These are phyloP conservation scores for Blastobasis adustella DNA, from an alignment of 2,888 invertebrate genomes.

Conservation along the genomic window DNA sequence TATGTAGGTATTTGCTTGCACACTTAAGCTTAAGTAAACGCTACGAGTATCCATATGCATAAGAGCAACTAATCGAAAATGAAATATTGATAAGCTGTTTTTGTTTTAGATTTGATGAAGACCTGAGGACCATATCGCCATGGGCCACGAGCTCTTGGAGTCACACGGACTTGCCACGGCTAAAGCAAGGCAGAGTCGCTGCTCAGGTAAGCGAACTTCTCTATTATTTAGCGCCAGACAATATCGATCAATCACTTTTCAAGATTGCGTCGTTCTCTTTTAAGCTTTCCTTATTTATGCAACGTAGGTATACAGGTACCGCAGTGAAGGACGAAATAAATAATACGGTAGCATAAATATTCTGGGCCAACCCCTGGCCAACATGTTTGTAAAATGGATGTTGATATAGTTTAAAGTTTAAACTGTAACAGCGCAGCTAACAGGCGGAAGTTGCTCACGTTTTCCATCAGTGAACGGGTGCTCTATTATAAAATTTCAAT, in stretches of 20 bases:
- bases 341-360: too few species aligned
- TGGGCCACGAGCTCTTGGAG: slow-evolving; percentile 86
- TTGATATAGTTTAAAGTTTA: too few species aligned
- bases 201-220: slow-evolving; percentile 74
- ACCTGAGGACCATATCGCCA: slow-evolving; percentile 80
- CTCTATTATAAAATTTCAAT: slow-evolving; percentile 7
- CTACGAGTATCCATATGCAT: too few species aligned
- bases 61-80: too few species aligned
- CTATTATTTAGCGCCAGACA: not conserved
- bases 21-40: too few species aligned
- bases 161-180: slow-evolving; percentile 83
- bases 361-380: too few species aligned
- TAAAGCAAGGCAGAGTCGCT: slow-evolving; percentile 84
- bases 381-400: too few species aligned
- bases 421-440: not conserved
- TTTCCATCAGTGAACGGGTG: slow-evolving; percentile 19
- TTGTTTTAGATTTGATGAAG: slow-evolving; percentile 73
- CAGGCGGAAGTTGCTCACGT: slow-evolving; percentile 21
- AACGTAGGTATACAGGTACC: too few species aligned
- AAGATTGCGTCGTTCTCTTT: not conserved
- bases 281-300: too few species aligned
- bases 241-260: not conserved
- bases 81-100: not conserved
- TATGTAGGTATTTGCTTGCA: too few species aligned
- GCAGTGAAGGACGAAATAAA: too few species aligned